Base-by-base conservation (phyloP, 2,113 vertebrate genomes). In the Nematolebias whitei region DNA sequence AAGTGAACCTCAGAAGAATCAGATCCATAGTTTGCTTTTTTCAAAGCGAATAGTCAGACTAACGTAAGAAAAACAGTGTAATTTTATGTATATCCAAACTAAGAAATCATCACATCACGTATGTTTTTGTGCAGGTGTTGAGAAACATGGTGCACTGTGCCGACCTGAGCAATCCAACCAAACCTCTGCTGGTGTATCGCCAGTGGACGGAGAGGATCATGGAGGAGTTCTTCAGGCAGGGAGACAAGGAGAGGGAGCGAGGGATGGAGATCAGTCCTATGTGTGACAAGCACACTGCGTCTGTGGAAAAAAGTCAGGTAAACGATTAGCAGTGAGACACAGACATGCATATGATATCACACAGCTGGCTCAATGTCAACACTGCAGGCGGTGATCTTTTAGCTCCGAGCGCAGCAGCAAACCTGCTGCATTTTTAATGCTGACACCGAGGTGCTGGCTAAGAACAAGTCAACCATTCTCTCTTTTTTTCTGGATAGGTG, bases 191-290 rank as follows among this genome's bases (percentile, higher is more conserved):
- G 20, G 92, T 97, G 60, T 97, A 97, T 78, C 91, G 96, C 51
- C 95, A 97, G 71, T 97, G 96, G 96, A 97, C 96, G 0, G 95
- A 97, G 68, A 94, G 96, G 61, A 97, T 97, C 88, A 95, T 97
- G 95, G 92, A 96, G 16, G 96, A 97, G 90, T 97, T 97, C 90
- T 97, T 95, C 90, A 90, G 93, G 74, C 96, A 97, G 87, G 96
- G 96, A 0, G 96, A 97, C 85, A 93, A 94, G 39, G 95, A 98
- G 60, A 88, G 95, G 0, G 95, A 96, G 73, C 90, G 95, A 5
- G 95, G 95, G 71, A 96, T 97, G 95, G 96, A 98, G 86, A 97
- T 97, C 82, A 96, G 95, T 74, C 95, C 95, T 72, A 98, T 98
- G 96, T 96, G 95, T 0, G 95, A 98, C 69, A 96, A 97, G 88